Conservation (phyloP, 1,140 invertebrate species). For the Agrilus planipennis region DNA sequence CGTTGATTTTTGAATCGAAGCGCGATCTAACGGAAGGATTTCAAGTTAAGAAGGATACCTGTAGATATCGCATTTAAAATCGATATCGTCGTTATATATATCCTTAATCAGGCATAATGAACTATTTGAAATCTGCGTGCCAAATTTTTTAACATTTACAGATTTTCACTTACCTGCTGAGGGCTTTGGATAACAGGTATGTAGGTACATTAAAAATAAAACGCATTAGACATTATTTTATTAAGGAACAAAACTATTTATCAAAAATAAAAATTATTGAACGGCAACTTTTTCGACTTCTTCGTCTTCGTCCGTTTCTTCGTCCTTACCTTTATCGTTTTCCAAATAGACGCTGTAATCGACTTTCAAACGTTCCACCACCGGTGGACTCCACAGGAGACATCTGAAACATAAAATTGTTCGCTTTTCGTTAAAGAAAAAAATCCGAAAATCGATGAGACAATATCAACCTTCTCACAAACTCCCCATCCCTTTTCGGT, state of each 20-base stretch:
- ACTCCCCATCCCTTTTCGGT: conserved; percentile 49
- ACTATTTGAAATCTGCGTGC: too few relatives aligned
- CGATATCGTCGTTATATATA: too few relatives aligned
- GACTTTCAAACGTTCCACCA: conserved; percentile 52
- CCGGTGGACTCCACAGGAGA: conserved; percentile 40
- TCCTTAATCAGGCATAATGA: too few relatives aligned
- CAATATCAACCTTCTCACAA: conserved; percentile 49
- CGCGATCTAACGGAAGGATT: too few relatives aligned
- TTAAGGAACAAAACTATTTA: not conserved
- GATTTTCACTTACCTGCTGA: too few relatives aligned
- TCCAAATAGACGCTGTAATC: conserved; percentile 42
- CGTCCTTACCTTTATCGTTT: conserved; percentile 10
- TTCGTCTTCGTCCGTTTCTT: conserved; percentile 27
- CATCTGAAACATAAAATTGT: conserved; percentile 27
- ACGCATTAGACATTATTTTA: not conserved
- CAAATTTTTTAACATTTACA: too few relatives aligned
- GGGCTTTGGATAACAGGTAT: too few relatives aligned
- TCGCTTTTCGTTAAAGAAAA: too few relatives aligned
- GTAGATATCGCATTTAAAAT: too few relatives aligned
- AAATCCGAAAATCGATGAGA: conserved; percentile 5
- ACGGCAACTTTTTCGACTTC: conserved; percentile 13
- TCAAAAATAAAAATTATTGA: conserved; percentile 3
- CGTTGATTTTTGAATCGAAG: too few relatives aligned
- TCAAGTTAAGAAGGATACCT: too few relatives aligned
- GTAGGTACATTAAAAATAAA: not conserved